A percentile compares a stretch with the other conserved stretches of the same genome.
Conservation (phyloP, 1,140 invertebrate genomes). For the Hycleus cichorii region DNA sequence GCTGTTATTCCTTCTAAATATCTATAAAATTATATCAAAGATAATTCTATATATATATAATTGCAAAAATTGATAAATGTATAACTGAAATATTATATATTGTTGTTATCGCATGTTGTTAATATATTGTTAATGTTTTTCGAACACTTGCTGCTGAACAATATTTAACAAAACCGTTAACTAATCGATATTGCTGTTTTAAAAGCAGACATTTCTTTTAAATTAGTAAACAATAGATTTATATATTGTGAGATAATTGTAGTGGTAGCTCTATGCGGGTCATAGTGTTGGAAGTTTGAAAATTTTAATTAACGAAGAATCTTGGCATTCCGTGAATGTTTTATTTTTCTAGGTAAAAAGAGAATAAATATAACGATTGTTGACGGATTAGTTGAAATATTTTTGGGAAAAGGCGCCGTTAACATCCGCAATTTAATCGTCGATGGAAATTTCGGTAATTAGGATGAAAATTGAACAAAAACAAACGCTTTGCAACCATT, state of each 20-base stretch:
- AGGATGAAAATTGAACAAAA: no score
- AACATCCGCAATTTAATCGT: slow-evolving; percentile 4
- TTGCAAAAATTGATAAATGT: slow-evolving; percentile 17
- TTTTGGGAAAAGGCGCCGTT: slow-evolving; percentile 15
- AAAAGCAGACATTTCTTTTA: no score
- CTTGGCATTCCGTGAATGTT: no score
- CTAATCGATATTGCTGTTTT: slow-evolving; percentile 20
- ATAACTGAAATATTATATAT: slow-evolving; percentile 36
- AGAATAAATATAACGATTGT: slow-evolving; percentile 12
- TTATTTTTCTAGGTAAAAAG: neutral
- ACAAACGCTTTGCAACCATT: no score
- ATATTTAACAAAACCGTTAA: slow-evolving; percentile 29
- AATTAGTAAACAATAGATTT: neutral
- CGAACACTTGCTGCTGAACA: slow-evolving; percentile 19
- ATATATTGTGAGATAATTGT: neutral
- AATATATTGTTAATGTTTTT: slow-evolving; percentile 40
- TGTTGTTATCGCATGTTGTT: slow-evolving; percentile 43
- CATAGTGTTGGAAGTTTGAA: slow-evolving; percentile 11
- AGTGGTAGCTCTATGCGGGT: slow-evolving; percentile 26
- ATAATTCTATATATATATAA: neutral
- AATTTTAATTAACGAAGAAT: neutral
- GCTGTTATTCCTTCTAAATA: slow-evolving; percentile 37
- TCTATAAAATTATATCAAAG: slow-evolving; percentile 31
- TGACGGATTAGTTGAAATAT: slow-evolving; percentile 27
- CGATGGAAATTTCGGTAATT: no score